Percentiles rank a stretch among this genome's conserved stretches.
These are phyloP conservation scores for Genyomyrus donnyi DNA, from an alignment of 2,113 vertebrate genomes.

Conservation along the genomic window DNA sequence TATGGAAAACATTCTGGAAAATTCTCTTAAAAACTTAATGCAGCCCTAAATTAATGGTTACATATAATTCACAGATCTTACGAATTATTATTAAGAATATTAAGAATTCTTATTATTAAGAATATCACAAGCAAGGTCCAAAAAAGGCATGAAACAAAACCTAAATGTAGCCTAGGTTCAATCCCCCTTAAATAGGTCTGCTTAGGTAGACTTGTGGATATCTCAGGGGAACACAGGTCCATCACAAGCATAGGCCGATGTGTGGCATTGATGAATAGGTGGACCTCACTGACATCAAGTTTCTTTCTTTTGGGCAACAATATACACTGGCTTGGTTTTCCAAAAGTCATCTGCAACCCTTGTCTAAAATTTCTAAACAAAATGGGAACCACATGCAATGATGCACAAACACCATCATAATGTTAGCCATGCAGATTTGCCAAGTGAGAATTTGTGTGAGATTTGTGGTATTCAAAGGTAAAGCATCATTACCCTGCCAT, in stretches of 20 bases:
- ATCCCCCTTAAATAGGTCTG: background rate
- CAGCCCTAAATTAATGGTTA: background rate
- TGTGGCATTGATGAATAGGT: conserved; percentile 60
- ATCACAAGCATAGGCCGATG: conserved; percentile 43
- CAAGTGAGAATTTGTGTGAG: background rate
- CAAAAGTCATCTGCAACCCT: conserved; percentile 34
- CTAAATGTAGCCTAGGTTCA: background rate
- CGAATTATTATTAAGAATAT: too few species aligned
- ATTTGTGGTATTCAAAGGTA: background rate
- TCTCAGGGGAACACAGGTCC: conserved; percentile 48
- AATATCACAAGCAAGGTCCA: background rate
- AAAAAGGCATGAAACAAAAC: background rate
- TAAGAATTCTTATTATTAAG: background rate
- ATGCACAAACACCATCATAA: background rate
- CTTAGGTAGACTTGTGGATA: conserved; percentile 51
- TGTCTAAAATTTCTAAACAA: conserved; percentile 37
- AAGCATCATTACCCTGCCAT: background rate
- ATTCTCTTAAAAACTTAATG: background rate
- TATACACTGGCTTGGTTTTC: conserved; percentile 29
- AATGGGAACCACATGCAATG: conserved; percentile 19
- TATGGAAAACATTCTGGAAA: background rate
- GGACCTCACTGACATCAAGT: conserved; percentile 43
- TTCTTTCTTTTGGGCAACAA: conserved; percentile 41
- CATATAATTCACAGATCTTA: background rate
- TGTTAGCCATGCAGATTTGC: background rate